phyloP scores from a whole-genome alignment of 2,888 invertebrate species.

The Mesorhabditis belari region DNA sequence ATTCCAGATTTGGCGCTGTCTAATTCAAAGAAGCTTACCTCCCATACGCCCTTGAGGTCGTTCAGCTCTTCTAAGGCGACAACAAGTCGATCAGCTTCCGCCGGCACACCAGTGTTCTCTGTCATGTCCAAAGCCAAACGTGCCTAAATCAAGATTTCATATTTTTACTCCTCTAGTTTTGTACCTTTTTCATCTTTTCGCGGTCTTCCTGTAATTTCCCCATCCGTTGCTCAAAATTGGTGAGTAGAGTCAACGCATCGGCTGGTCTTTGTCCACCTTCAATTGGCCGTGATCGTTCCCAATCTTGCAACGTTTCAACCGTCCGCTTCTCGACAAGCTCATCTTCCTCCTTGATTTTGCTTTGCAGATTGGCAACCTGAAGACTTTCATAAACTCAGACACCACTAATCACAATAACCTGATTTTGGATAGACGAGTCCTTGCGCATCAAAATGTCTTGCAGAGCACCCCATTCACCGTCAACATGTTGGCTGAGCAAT shows the following conservation, averaged over 20 bases:
- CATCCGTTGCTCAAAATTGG: slow-evolving; percentile 88
- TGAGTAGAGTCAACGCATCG: slow-evolving; percentile 80
- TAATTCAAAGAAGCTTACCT: slow-evolving; percentile 20
- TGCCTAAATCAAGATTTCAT: slow-evolving; percentile 10
- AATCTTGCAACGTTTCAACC: slow-evolving; percentile 82
- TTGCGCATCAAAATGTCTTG: slow-evolving; percentile 97
- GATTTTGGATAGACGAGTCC: slow-evolving; percentile 90
- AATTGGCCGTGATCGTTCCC: slow-evolving; percentile 68
- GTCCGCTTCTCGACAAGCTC: slow-evolving; percentile 92
- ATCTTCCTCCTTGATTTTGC: slow-evolving; percentile 97
- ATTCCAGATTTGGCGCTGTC: slow-evolving; percentile 62
- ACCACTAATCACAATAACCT: slow-evolving; percentile 55
- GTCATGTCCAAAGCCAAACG: slow-evolving; percentile 82
- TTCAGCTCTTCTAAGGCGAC: slow-evolving; percentile 94
- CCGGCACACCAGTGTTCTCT: slow-evolving; percentile 67
- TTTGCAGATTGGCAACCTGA: slow-evolving; percentile 81
- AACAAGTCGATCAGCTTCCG: slow-evolving; percentile 56
- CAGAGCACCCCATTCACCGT: slow-evolving; percentile 99
- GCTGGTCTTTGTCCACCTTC: slow-evolving; percentile 82
- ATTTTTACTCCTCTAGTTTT: not conserved
- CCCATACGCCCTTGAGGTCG: slow-evolving; percentile 72
- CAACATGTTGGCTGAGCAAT: slow-evolving; percentile 90
- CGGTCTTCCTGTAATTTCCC: slow-evolving; percentile 77
- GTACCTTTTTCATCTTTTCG: slow-evolving; percentile 25
- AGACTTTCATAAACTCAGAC: slow-evolving; percentile 8